Evolutionary conservation across 2,797 vertebrate genomes (phyloP).

Genomic region (Leptatherina wallacei): DNA sequence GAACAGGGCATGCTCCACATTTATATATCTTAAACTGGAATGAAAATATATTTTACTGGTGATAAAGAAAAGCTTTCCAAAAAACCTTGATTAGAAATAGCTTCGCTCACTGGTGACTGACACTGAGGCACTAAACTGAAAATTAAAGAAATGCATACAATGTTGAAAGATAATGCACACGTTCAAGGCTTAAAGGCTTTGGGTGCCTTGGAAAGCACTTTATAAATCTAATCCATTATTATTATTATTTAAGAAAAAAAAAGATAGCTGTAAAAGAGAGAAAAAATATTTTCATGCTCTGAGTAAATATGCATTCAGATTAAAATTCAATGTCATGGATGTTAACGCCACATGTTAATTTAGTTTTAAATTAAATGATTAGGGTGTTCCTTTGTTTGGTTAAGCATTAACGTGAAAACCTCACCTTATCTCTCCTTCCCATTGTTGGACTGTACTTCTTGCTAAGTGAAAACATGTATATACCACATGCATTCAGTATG

Average conservation of each 20-base stretch:
- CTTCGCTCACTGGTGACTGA: background rate
- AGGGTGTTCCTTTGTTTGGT: background rate
- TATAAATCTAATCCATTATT: too few relatives aligned
- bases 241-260: too few relatives aligned
- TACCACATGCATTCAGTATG: conserved; percentile 1
- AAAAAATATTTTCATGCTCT: background rate
- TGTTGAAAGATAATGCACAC: background rate
- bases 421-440: background rate
- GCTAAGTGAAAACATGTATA: background rate
- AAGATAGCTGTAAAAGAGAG: background rate
- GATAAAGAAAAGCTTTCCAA: background rate
- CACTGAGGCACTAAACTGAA: background rate
- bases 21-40: background rate
- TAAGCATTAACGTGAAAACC: background rate
- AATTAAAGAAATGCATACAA: background rate
- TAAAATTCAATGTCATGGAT: background rate
- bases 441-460: background rate
- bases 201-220: background rate
- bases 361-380: background rate
- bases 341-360: background rate
- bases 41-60: background rate
- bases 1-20: background rate
- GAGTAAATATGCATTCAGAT: background rate
- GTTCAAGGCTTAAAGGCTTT: background rate
- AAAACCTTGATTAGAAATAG: background rate